Evolutionary conservation across 2,113 vertebrate genomes (phyloP).

Genomic region (Pholis gunnellus): DNA sequence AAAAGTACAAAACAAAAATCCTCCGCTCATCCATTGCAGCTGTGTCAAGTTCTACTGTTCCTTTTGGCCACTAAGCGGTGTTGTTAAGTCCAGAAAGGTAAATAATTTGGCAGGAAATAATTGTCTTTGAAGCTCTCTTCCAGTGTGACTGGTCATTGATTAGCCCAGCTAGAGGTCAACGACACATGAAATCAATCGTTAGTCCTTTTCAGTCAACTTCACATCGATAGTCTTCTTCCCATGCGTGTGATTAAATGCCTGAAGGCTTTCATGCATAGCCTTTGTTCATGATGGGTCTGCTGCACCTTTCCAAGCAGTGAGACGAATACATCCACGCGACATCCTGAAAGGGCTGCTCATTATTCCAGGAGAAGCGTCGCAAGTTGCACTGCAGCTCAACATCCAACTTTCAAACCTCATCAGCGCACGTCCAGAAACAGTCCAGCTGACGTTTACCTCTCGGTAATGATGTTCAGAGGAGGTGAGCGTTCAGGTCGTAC

Average conservation of each 20-base stretch:
- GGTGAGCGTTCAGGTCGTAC: conserved; percentile 95
- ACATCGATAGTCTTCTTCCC: background rate
- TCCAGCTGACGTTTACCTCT: background rate
- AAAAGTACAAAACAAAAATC: conserved; percentile 47
- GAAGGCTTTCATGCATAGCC: conserved; percentile 20
- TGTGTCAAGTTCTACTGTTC: background rate
- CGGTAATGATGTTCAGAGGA: conserved; percentile 86
- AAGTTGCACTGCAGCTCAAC: background rate
- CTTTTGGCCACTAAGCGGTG: conserved; percentile 35
- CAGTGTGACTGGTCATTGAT: conserved; percentile 32
- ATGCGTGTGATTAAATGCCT: conserved; percentile 8
- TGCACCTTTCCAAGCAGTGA: background rate
- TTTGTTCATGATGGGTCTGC: conserved; percentile 10
- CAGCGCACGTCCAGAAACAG: background rate
- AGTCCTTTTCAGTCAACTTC: conserved; percentile 14
- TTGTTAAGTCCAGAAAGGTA: conserved; percentile 15
- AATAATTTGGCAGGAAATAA: background rate
- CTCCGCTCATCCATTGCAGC: background rate
- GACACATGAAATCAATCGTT: conserved; percentile 17
- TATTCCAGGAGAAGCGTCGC: background rate
- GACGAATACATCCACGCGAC: background rate
- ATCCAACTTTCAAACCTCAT: background rate
- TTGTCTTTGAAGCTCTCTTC: background rate
- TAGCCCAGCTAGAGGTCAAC: conserved; percentile 57
- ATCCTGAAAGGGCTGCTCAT: conserved; percentile 14